Conservation (phyloP, 2,113 vertebrate genomes). For the Catagonus wagneri region DNA sequence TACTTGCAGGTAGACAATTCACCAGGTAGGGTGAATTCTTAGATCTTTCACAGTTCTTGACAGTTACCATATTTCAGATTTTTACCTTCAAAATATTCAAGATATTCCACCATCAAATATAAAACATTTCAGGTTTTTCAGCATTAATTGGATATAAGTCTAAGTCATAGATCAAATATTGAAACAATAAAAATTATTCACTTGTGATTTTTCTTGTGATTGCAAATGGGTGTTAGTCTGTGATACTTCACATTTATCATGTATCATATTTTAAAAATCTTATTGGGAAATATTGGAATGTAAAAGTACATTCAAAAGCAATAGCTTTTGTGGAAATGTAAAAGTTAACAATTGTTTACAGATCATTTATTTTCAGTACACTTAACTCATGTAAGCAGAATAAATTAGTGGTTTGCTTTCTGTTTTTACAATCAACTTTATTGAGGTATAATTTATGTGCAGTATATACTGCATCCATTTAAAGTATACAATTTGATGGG, state of each 20-base stretch:
- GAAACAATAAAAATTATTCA: not conserved
- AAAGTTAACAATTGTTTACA: not conserved
- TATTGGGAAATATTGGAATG: not conserved
- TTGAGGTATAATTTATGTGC: not conserved
- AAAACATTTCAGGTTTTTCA: not conserved
- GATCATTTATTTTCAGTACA: constrained; percentile 49
- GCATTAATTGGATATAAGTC: not conserved
- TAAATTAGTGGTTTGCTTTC: not conserved
- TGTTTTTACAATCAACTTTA: not conserved
- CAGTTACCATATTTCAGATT: not conserved
- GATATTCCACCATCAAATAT: not conserved
- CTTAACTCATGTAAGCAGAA: not conserved
- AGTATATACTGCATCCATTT: not conserved
- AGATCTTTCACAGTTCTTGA: not conserved
- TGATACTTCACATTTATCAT: not conserved
- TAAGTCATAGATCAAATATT: not conserved
- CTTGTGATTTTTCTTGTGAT: not conserved
- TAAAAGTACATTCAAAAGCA: constrained; percentile 9
- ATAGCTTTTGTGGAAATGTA: constrained; percentile 28
- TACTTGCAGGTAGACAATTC: not conserved
- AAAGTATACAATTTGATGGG: not conserved
- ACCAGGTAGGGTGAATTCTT: not conserved
- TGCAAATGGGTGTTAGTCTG: not conserved
- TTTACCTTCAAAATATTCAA: not conserved
- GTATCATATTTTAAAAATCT: not conserved